Percentiles rank a stretch among this genome's conserved stretches.
These are phyloP conservation scores for Abramis brama DNA, from an alignment of 2,113 vertebrate species.

Conservation along the genomic window DNA sequence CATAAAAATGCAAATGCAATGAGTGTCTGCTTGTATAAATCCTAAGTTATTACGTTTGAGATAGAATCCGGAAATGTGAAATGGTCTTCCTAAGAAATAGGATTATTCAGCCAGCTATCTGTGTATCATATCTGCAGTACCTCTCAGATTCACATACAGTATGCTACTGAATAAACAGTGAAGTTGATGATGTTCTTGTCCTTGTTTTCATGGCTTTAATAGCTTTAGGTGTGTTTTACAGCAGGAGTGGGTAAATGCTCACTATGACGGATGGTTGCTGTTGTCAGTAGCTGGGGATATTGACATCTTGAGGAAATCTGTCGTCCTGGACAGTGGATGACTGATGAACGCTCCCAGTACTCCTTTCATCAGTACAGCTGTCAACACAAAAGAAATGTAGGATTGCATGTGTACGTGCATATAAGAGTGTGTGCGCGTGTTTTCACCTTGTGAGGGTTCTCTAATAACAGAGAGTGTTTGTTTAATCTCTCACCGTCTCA, in stretches of 20 bases:
- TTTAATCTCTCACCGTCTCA: background rate
- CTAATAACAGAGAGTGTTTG: slow-evolving; percentile 3
- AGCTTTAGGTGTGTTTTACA: slow-evolving; percentile 13
- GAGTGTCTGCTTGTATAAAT: background rate
- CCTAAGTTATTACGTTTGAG: background rate
- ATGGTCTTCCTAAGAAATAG: background rate
- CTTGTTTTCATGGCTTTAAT: slow-evolving; percentile 24
- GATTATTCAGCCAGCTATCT: background rate
- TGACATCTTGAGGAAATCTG: slow-evolving; percentile 47
- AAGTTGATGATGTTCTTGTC: slow-evolving; percentile 7
- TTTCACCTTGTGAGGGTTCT: background rate
- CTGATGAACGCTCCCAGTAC: slow-evolving; percentile 11
- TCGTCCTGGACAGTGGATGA: slow-evolving; percentile 27
- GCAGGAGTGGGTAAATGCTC: slow-evolving; percentile 13
- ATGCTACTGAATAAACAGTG: background rate
- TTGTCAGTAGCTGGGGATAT: slow-evolving; percentile 32
- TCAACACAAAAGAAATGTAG: slow-evolving; percentile 19
- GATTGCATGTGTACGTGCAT: background rate
- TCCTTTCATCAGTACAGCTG: slow-evolving; percentile 32
- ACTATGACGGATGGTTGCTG: slow-evolving; percentile 12
- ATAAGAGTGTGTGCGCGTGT: background rate
- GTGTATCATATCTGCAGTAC: background rate
- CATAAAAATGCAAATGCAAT: background rate
- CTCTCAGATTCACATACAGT: background rate
- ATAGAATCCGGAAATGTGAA: background rate